Conservation (phyloP, 2,888 invertebrate species). For the Himalopsyche kuldschensis region DNA sequence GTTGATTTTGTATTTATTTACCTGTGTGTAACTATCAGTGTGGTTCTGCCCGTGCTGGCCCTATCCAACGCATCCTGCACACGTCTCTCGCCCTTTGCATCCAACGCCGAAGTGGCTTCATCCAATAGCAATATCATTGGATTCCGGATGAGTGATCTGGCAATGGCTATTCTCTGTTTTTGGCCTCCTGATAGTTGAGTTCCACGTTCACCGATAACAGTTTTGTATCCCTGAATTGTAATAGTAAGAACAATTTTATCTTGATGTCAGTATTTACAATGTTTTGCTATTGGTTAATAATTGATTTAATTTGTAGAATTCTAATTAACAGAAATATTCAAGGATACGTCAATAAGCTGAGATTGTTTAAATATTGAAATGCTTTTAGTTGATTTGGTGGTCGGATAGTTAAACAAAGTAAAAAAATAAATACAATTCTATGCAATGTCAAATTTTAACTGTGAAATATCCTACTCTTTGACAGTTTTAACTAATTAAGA, state of each 20-base stretch:
- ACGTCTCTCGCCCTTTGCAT: slow-evolving; percentile 74
- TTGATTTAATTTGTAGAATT: too few species aligned
- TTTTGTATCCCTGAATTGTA: slow-evolving; percentile 66
- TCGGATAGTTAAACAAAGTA: too few species aligned
- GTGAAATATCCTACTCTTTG: too few species aligned
- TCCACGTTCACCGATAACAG: slow-evolving; percentile 74
- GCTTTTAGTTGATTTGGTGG: too few species aligned
- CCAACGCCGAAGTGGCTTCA: slow-evolving; percentile 83
- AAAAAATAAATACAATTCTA: too few species aligned
- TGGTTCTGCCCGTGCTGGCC: slow-evolving; percentile 72
- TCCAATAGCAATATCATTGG: slow-evolving; percentile 75
- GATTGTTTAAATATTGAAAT: too few species aligned
- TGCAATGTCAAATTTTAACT: too few species aligned
- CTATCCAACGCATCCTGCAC: slow-evolving; percentile 78
- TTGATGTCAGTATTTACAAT: too few species aligned
- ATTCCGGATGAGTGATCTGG: slow-evolving; percentile 72
- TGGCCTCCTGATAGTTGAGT: slow-evolving; percentile 81
- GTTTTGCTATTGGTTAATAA: too few species aligned
- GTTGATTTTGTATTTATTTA: slow-evolving; percentile 27
- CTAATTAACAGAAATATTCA: too few species aligned
- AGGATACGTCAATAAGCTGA: too few species aligned
- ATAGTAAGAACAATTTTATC: background rate
- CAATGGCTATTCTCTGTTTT: slow-evolving; percentile 82
- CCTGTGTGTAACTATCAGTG: slow-evolving; percentile 73
- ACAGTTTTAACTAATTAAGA: too few species aligned